These are phyloP conservation scores for Cynopterus brachyotis DNA, from an alignment of 2,113 vertebrate species.

Conservation along the genomic window DNA sequence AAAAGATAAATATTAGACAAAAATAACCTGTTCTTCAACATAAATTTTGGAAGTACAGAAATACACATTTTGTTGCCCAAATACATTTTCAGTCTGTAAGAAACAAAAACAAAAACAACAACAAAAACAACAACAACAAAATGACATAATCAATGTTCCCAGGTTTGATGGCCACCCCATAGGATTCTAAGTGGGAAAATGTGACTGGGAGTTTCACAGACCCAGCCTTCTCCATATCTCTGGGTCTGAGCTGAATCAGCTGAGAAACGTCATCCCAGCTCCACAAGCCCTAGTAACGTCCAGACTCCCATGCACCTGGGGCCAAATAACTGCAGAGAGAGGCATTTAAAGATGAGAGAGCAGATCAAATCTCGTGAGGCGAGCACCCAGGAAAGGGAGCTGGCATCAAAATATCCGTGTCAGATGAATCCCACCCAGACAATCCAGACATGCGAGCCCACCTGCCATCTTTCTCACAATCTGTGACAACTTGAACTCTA, in stretches of 20 bases:
- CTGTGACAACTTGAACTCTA: not conserved
- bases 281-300: not conserved
- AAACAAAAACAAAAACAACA: not conserved
- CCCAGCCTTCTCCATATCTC: not conserved
- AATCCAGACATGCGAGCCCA: not conserved
- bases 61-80: not conserved
- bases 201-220: not conserved
- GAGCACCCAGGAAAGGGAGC: not conserved
- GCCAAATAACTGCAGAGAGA: not conserved
- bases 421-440: not conserved
- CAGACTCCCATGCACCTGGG: not conserved
- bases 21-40: not conserved
- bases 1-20: conserved; percentile 14
- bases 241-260: not conserved
- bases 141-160: not conserved
- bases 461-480: not conserved
- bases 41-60: not conserved
- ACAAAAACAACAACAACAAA: not conserved
- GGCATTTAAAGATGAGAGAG: not conserved
- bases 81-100: not conserved
- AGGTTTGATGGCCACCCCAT: not conserved
- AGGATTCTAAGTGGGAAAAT: not conserved
- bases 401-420: not conserved
- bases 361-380: not conserved
- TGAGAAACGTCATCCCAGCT: not conserved